Conservation (phyloP, 2,797 vertebrate genomes). For the Hylomyscus alleni region DNA sequence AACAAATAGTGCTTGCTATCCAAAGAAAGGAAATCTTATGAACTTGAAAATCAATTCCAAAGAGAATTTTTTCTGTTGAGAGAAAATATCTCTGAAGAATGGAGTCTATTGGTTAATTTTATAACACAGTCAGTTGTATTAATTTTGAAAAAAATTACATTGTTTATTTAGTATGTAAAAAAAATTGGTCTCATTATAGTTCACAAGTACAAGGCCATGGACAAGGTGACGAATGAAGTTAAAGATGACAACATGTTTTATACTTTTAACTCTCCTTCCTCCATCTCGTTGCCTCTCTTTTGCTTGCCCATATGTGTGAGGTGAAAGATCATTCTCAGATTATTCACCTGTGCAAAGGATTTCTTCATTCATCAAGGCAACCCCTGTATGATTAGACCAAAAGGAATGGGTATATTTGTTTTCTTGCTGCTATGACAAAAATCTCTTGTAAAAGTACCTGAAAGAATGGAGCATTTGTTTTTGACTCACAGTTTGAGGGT, state of each 20-base stretch:
- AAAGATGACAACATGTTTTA: background rate
- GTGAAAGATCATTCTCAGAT: background rate
- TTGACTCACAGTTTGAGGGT: background rate
- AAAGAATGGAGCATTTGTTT: background rate
- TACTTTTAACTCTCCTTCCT: background rate
- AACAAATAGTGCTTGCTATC: background rate
- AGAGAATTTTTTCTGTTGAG: conserved; percentile 5
- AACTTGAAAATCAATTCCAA: conserved; percentile 37
- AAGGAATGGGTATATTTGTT: background rate
- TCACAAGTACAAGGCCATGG: background rate
- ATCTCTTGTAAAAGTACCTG: background rate
- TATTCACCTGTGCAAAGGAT: background rate
- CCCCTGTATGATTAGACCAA: background rate
- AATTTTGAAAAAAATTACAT: background rate
- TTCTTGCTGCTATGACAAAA: background rate
- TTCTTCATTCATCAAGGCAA: conserved; percentile 14
- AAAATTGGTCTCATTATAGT: conserved; percentile 10
- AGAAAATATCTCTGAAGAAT: conserved; percentile 40
- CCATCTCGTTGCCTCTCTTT: background rate
- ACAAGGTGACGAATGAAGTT: background rate
- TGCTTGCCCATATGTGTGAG: background rate
- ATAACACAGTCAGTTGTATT: background rate
- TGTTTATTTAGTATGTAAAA: background rate
- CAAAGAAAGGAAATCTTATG: conserved; percentile 10
- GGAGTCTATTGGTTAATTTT: conserved; percentile 36